Percentiles rank a stretch among this genome's conserved stretches.
Conservation (phyloP, 1,140 invertebrate species). For the Agraylea sexmaculata region DNA sequence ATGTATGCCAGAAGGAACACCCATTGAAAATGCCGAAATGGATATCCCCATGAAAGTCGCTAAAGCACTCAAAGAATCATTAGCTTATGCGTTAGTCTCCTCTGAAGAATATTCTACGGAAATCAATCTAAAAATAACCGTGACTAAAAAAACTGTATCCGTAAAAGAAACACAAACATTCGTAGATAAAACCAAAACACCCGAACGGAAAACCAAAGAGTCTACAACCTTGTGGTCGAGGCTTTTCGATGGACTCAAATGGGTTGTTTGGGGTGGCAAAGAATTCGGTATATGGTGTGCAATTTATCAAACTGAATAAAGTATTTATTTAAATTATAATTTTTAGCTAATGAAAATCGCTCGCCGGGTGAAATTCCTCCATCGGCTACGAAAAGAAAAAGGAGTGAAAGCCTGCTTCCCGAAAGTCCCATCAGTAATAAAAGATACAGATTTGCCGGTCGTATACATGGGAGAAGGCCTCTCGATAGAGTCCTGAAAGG, state of each 20-base stretch:
- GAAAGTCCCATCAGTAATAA: slow-evolving; percentile 34
- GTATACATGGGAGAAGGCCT: slow-evolving; percentile 32
- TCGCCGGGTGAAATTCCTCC: slow-evolving; percentile 11
- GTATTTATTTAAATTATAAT: background rate
- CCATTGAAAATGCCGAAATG: slow-evolving; percentile 9
- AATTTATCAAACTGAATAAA: background rate
- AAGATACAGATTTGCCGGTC: slow-evolving; percentile 30
- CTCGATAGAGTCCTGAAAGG: slow-evolving; percentile 20
- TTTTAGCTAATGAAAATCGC: background rate
- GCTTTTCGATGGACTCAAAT: slow-evolving; percentile 17
- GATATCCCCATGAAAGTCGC: slow-evolving; percentile 27
- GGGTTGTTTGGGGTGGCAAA: slow-evolving; percentile 18
- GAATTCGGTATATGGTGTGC: background rate
- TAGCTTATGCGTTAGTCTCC: slow-evolving; percentile 27
- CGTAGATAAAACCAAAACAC: background rate
- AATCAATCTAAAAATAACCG: slow-evolving; percentile 38
- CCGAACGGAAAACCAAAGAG: slow-evolving; percentile 7
- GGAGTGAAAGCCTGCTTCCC: slow-evolving; percentile 26
- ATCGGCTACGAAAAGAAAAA: slow-evolving; percentile 33
- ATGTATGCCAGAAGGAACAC: slow-evolving; percentile 26
- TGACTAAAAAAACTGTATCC: slow-evolving; percentile 34
- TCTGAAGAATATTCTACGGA: slow-evolving; percentile 33
- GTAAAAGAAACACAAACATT: slow-evolving; percentile 16
- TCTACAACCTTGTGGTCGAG: slow-evolving; percentile 21
- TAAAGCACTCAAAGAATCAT: slow-evolving; percentile 31